Evolutionary conservation across 2,113 vertebrate genomes (phyloP), one percentile per base, ranked within the genome.

Genomic region (Himantopus leucocephalus): DNA sequence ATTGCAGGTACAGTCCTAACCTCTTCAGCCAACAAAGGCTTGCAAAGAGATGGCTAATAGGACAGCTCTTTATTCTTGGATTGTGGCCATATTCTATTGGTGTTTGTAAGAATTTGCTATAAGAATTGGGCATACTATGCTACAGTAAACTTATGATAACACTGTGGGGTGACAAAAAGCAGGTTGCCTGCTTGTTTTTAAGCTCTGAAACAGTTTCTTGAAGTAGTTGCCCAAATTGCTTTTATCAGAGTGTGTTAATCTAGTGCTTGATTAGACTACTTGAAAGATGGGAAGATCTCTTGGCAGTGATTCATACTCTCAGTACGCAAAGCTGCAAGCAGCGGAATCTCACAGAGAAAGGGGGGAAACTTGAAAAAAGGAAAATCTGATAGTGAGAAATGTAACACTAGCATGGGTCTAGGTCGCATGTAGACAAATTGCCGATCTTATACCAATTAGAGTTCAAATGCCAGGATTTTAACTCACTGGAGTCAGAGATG

Each of bases 11-110:
- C 18, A 83, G 19, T 48, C 60, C 15, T 55, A 19, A 37, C 3
- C 14, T 19, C 37, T 77, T 74, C 56, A 55, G 41, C 5, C 70
- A 90, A 24, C 35, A 41, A 59, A 71, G 35, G 21, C 39, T 85
- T 78, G 37, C 35, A 77, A 45, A 70, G 41, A 79, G 53, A 27
- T 72, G 11, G 21, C 39, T 79, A 8, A 62, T 62, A 79, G 30
- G 24, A 22, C 2, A 1, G 11, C 18, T 52, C 27, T 70, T 43
- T 64, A 5, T 58, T 86, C 45, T 62, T 47, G 8, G 55, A 9
- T 62, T 1, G 0, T 73, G 37, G 32, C 62, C 19, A 0, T 37
- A 8, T 80, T 70, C 22, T 77, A 5, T 18, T 56, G 5, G 0
- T 24, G 12, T 58, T 72, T 56, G 26, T 64, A 72, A 73, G 75